Conservation (phyloP, 2,888 invertebrate species). For the Phaonia tiefii region DNA sequence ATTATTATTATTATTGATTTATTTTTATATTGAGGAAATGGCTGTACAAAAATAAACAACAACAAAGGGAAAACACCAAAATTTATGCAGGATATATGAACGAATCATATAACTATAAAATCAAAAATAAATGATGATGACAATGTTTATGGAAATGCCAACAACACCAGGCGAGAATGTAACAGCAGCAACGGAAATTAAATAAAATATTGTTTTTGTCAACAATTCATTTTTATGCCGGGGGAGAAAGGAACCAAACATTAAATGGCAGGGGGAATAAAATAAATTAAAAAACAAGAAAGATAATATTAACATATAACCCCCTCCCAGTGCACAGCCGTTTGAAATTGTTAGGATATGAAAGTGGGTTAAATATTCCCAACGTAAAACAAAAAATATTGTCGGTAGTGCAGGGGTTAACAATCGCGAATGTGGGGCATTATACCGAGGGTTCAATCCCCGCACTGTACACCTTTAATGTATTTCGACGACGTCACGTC, state of each 20-base stretch:
- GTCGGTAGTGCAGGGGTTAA: too few relatives aligned
- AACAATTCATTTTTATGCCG: neutral
- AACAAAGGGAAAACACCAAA: constrained; percentile 18
- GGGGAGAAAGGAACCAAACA: too few relatives aligned
- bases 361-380: too few relatives aligned
- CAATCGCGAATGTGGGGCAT: too few relatives aligned
- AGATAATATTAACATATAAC: too few relatives aligned
- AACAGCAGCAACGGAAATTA: constrained; percentile 64
- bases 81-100: neutral
- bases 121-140: constrained; percentile 48
- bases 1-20: constrained; percentile 40
- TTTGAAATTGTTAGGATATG: too few relatives aligned
- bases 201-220: constrained; percentile 56
- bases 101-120: constrained; percentile 28
- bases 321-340: too few relatives aligned
- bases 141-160: constrained; percentile 55
- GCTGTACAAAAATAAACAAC: neutral
- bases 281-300: neutral
- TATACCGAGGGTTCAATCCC: too few relatives aligned
- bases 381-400: too few relatives aligned
- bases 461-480: too few relatives aligned
- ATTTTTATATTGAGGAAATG: constrained; percentile 14
- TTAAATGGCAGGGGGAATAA: neutral
- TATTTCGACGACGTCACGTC: too few relatives aligned
- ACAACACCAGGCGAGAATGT: neutral